A percentile compares a stretch with the other conserved stretches of the same genome.
phyloP scores from a whole-genome alignment of 2,888 invertebrate genomes.

The Timandra comae region DNA sequence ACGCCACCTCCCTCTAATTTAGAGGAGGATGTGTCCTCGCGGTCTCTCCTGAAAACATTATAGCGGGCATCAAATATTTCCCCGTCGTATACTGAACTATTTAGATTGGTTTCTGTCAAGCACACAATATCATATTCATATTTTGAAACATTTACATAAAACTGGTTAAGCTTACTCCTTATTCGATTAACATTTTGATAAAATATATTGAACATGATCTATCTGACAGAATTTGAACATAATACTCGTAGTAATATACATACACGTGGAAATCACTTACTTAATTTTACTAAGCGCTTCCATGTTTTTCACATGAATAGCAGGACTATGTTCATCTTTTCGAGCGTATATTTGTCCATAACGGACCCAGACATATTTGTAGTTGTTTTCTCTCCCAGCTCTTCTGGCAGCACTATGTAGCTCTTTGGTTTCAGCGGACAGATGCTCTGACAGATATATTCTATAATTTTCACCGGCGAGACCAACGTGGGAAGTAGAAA shows the following conservation, averaged over 20 bases:
- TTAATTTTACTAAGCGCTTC: neutral
- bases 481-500: conserved; percentile 3
- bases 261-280: neutral
- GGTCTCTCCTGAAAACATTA: conserved; percentile 1
- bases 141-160: neutral
- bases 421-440: conserved; percentile 5
- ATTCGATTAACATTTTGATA: conserved; percentile 10
- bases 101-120: neutral
- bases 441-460: conserved; percentile 3
- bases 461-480: neutral
- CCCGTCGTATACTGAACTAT: neutral
- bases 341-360: conserved; percentile 5
- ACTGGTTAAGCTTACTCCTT: conserved; percentile 1
- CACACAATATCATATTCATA: too few species aligned
- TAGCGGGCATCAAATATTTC: conserved; percentile 1
- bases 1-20: neutral
- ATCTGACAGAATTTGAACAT: neutral
- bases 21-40: neutral
- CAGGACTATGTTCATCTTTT: conserved; percentile 1
- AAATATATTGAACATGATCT: conserved; percentile 1
- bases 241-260: neutral
- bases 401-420: conserved; percentile 1
- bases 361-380: conserved; percentile 5
- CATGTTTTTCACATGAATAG: conserved; percentile 3
- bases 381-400: neutral